Percentiles rank a stretch among this genome's conserved stretches.
Evolutionary conservation across 2,113 vertebrate genomes (phyloP).

Genomic region (Rhea americana): DNA sequence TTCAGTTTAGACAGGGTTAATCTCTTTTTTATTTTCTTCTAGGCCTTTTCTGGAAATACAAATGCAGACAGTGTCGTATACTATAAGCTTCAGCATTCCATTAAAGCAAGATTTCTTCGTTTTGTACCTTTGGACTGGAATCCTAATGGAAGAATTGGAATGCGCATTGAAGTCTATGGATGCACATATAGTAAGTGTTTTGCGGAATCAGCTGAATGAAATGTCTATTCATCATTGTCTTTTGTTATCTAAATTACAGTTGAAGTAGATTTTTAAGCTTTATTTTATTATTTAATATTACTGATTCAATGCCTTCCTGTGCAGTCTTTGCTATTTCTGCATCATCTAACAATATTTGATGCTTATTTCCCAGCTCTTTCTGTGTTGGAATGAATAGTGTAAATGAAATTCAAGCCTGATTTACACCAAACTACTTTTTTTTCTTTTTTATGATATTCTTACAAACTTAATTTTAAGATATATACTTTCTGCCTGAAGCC

Average conservation of each 20-base stretch:
- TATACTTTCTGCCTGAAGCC: not conserved
- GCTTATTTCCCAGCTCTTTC: not conserved
- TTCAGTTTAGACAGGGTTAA: not conserved
- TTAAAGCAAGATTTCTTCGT: constrained; percentile 83
- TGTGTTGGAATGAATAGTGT: not conserved
- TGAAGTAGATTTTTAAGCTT: not conserved
- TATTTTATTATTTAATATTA: not conserved
- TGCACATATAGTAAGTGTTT: constrained; percentile 85
- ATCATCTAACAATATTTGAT: not conserved
- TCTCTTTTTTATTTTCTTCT: constrained; percentile 26
- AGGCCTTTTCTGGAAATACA: constrained; percentile 86
- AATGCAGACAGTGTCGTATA: constrained; percentile 88
- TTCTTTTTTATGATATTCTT: not conserved
- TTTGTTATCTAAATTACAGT: not conserved
- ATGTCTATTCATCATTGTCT: not conserved
- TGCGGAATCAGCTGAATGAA: not conserved
- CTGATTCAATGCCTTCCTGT: not conserved
- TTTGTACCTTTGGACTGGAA: constrained; percentile 88
- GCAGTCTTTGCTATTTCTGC: not conserved
- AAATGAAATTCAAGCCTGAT: not conserved
- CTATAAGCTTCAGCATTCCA: constrained; percentile 83
- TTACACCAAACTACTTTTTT: not conserved
- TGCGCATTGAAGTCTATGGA: constrained; percentile 86
- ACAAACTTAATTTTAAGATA: not conserved
- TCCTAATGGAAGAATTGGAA: constrained; percentile 83